Conservation (phyloP, 2,113 vertebrate genomes). For the Martes martes region DNA sequence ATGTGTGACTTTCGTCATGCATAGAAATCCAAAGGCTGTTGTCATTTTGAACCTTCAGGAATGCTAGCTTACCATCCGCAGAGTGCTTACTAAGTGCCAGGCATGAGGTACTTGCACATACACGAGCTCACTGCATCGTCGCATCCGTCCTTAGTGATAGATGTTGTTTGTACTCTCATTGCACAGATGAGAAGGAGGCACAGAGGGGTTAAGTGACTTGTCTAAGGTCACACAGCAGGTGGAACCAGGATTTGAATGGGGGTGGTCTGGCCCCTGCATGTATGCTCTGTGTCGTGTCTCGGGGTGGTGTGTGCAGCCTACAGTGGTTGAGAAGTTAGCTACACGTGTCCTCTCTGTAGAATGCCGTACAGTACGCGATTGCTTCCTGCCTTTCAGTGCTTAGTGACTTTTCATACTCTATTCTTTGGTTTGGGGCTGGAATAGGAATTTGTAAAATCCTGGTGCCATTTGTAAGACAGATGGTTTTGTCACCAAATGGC, state of each 20-base stretch:
- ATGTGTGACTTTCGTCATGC: not conserved
- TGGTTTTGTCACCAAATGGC: slow-evolving; percentile 22
- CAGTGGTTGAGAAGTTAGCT: not conserved
- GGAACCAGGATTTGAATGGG: not conserved
- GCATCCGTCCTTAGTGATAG: not conserved
- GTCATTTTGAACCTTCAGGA: not conserved
- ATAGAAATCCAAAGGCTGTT: not conserved
- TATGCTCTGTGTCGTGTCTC: not conserved
- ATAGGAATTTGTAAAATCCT: not conserved
- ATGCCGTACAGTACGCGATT: too few relatives aligned
- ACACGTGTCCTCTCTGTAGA: not conserved
- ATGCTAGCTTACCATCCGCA: not conserved
- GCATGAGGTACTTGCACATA: not conserved
- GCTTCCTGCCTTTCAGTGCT: not conserved
- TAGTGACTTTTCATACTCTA: not conserved
- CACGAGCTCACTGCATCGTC: not conserved
- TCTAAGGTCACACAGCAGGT: not conserved
- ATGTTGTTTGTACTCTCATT: not conserved
- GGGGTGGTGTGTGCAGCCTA: not conserved
- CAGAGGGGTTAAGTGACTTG: not conserved
- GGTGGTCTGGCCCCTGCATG: not conserved
- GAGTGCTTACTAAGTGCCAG: not conserved
- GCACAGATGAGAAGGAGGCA: not conserved
- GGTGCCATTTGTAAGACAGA: not conserved
- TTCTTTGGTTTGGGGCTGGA: slow-evolving; percentile 2